Conservation (phyloP, 2,888 invertebrate species). For the Criorhina ranunculi region DNA sequence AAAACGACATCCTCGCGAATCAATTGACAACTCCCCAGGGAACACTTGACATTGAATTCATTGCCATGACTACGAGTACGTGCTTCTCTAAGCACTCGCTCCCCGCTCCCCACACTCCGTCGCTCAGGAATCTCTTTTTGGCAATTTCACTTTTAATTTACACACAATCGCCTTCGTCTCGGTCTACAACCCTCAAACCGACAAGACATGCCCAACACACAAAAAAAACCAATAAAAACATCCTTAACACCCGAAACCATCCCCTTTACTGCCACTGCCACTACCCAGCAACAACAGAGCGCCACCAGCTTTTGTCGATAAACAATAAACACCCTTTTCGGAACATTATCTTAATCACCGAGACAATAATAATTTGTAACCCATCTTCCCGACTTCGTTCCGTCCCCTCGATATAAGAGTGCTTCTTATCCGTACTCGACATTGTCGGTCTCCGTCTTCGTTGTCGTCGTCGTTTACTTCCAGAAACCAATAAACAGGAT, state of each 20-base stretch:
- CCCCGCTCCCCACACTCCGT: background rate
- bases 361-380: conserved; percentile 76
- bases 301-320: conserved; percentile 70
- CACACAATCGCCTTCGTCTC: conserved; percentile 47
- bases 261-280: conserved; percentile 17
- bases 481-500: conserved; percentile 71
- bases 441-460: conserved; percentile 15
- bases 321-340: conserved; percentile 76
- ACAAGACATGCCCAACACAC: conserved; percentile 37
- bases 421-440: conserved; percentile 29
- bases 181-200: background rate
- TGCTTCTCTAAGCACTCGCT: background rate
- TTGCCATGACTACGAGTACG: conserved; percentile 27
- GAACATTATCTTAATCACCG: conserved; percentile 76
- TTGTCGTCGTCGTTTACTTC: conserved; percentile 47
- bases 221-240: conserved; percentile 64
- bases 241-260: conserved; percentile 47
- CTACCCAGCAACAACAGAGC: conserved; percentile 31
- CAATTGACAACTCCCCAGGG: conserved; percentile 60
- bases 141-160: conserved; percentile 46
- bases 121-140: conserved; percentile 2
- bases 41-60: conserved; percentile 68
- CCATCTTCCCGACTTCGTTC: conserved; percentile 57
- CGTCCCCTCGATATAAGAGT: background rate
- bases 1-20: conserved; percentile 24